Percentiles rank a stretch among this genome's conserved stretches.
Evolutionary conservation across 30 jellyfish, hydroid and myxozoan genomes (phyloP).

Genomic region (Sanderia malayensis): DNA sequence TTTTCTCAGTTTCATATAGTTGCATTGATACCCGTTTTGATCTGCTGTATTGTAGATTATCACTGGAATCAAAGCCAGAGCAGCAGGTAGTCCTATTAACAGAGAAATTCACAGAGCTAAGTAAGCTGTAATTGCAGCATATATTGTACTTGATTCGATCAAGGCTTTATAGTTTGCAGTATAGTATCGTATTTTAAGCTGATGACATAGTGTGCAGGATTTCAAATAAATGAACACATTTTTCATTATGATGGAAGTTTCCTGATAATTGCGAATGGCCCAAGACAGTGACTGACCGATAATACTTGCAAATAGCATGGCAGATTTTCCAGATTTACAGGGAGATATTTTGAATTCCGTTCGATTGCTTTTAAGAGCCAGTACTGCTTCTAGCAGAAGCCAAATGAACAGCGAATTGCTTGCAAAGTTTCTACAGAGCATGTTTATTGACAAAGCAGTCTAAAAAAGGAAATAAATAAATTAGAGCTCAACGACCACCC

Average conservation of each 20-base stretch:
- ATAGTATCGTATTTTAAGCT: too few relatives aligned
- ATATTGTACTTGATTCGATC: too few relatives aligned
- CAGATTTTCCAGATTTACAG: background rate
- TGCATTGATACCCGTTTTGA: too few relatives aligned
- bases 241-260: too few relatives aligned
- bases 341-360: background rate
- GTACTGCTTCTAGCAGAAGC: background rate
- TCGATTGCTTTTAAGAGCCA: background rate
- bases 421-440: background rate
- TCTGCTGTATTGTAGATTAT: too few relatives aligned
- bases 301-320: background rate
- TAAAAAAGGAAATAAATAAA: background rate
- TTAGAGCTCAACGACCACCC: background rate
- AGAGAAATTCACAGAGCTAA: background rate
- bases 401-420: background rate
- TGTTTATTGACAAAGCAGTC: background rate
- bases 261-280: too few relatives aligned
- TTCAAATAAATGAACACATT: too few relatives aligned
- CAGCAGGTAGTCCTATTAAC: background rate
- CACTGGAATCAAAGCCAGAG: background rate
- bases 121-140: too few relatives aligned
- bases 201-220: too few relatives aligned
- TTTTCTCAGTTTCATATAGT: too few relatives aligned
- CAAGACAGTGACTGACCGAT: background rate
- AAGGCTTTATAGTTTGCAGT: too few relatives aligned